A percentile compares a stretch with the other conserved stretches of the same genome.
Evolutionary conservation across 2,888 invertebrate genomes (phyloP).

Genomic region (Thereva nobilitata): DNA sequence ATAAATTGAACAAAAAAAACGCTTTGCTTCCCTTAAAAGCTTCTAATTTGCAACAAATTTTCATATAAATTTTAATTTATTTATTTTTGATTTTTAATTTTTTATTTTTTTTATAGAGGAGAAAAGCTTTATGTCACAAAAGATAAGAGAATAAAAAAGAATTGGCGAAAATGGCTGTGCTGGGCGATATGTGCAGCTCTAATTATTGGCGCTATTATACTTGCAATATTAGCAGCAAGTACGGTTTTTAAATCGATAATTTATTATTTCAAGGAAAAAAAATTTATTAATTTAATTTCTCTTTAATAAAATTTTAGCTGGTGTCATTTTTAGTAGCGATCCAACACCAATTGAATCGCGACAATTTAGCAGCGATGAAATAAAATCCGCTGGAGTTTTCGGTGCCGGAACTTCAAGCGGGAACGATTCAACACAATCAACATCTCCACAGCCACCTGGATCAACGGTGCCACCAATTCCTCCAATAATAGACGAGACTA

Average conservation of each 20-base stretch:
- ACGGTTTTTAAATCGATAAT: slow-evolving; percentile 53
- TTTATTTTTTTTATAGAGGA: slow-evolving; percentile 65
- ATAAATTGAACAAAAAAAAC: slow-evolving; percentile 1
- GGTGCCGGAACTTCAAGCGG: slow-evolving; percentile 44
- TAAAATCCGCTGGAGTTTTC: slow-evolving; percentile 60
- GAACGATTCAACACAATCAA: slow-evolving; percentile 35
- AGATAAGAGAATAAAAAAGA: slow-evolving; percentile 73
- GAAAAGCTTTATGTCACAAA: slow-evolving; percentile 82
- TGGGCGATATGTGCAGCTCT: slow-evolving; percentile 71
- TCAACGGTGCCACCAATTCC: slow-evolving; percentile 44
- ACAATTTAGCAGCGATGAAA: slow-evolving; percentile 63
- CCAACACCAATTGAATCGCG: slow-evolving; percentile 64
- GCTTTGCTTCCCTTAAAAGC: too few species aligned
- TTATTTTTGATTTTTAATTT: neutral
- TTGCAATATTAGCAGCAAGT: slow-evolving; percentile 77
- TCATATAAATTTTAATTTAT: neutral
- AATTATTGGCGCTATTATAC: slow-evolving; percentile 67
- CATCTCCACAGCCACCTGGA: slow-evolving; percentile 40
- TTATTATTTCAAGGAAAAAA: neutral
- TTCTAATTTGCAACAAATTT: too few species aligned
- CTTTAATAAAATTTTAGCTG: slow-evolving; percentile 61
- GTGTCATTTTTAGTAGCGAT: slow-evolving; percentile 69
- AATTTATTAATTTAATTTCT: slow-evolving; percentile 5
- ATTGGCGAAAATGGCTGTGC: slow-evolving; percentile 67
- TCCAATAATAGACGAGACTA: slow-evolving; percentile 58